phyloP scores from a whole-genome alignment of 2,888 invertebrate genomes.

The Encarsia formosa region DNA sequence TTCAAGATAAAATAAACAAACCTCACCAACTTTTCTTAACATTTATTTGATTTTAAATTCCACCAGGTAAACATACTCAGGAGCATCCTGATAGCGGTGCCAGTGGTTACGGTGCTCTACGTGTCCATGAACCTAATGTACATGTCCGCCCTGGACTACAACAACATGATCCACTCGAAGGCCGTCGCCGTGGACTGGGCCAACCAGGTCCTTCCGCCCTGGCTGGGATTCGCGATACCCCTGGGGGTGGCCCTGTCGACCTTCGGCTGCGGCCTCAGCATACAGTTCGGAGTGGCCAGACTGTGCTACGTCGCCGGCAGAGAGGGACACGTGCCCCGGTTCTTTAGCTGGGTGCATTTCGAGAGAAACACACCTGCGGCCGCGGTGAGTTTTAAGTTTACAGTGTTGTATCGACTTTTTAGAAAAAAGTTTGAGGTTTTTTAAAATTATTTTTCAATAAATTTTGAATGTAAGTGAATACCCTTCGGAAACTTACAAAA shows the following conservation, averaged over 20 bases:
- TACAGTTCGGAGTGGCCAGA: conserved; percentile 71
- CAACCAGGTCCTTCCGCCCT: conserved; percentile 61
- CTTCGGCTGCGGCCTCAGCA: conserved; percentile 74
- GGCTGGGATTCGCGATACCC: conserved; percentile 66
- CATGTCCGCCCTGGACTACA: conserved; percentile 70
- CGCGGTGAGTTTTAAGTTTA: no score
- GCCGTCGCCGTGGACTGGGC: conserved; percentile 81
- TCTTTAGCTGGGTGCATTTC: conserved; percentile 75
- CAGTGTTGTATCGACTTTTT: no score
- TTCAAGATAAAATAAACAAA: no score
- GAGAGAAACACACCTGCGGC: conserved; percentile 73
- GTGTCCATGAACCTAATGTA: conserved; percentile 84
- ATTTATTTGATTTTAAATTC: no score
- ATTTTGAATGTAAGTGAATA: no score
- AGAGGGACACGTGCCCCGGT: conserved; percentile 75
- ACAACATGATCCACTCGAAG: conserved; percentile 68
- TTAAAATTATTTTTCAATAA: no score
- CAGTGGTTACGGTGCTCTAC: conserved; percentile 74
- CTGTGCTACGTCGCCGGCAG: conserved; percentile 80
- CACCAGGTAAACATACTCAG: conserved; percentile 73
- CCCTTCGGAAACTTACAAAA: no score
- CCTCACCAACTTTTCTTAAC: no score
- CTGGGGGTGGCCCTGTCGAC: conserved; percentile 73
- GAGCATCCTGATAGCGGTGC: conserved; percentile 77
- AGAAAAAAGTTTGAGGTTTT: no score